Conservation (phyloP, 2,113 vertebrate genomes). For the Aplodontia rufa region DNA sequence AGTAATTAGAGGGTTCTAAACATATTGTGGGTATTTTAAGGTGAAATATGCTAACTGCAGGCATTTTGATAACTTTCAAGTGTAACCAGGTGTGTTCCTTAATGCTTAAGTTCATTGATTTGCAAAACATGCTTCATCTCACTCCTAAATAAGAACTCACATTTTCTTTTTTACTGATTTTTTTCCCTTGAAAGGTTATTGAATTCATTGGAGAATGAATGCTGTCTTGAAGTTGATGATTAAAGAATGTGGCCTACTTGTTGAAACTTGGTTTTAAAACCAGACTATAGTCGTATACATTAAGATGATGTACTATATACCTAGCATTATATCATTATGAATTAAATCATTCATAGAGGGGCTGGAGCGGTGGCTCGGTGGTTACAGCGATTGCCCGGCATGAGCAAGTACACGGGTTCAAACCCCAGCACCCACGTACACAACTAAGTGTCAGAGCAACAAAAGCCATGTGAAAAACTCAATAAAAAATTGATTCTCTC, state of each 20-base stretch:
- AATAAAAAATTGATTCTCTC: no score
- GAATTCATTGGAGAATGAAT: slow-evolving; percentile 51
- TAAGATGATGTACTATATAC: neutral
- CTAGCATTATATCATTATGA: neutral
- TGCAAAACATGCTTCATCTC: slow-evolving; percentile 59
- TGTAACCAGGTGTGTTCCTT: slow-evolving; percentile 68
- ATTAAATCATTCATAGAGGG: no score
- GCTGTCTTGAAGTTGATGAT: slow-evolving; percentile 32
- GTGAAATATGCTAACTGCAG: slow-evolving; percentile 69
- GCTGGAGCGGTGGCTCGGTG: no score
- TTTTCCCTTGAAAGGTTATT: slow-evolving; percentile 60
- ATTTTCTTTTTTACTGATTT: slow-evolving; percentile 57
- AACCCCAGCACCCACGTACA: no score
- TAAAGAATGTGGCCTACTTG: neutral
- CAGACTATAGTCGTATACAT: neutral
- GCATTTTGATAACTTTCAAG: slow-evolving; percentile 69
- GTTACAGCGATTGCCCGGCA: no score
- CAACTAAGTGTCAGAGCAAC: no score
- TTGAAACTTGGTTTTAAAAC: slow-evolving; percentile 51
- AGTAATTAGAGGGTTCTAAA: slow-evolving; percentile 60
- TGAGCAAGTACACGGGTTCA: no score
- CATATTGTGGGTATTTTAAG: slow-evolving; percentile 59
- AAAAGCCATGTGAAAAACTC: no score
- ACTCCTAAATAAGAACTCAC: slow-evolving; percentile 66
- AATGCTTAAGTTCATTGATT: slow-evolving; percentile 58